phyloP scores from a whole-genome alignment of 2,113 vertebrate species.

The Pycnonotus jocosus region DNA sequence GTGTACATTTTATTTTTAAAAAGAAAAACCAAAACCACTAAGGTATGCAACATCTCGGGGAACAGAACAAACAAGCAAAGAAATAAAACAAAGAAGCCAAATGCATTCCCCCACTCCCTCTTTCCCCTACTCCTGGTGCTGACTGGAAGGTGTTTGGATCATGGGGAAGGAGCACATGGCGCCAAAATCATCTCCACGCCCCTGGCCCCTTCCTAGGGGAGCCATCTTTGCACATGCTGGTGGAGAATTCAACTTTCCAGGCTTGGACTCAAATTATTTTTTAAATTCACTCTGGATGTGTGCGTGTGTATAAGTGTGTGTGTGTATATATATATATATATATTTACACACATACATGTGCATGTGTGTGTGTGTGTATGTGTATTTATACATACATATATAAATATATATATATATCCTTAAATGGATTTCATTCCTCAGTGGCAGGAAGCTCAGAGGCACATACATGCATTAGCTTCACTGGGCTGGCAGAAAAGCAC shows the following conservation, averaged over 20 bases:
- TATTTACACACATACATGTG: not conserved
- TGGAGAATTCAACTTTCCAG: conserved; percentile 53
- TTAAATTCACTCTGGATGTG: not conserved
- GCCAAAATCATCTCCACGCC: not conserved
- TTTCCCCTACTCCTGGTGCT: conserved; percentile 53
- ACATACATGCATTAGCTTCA: not conserved
- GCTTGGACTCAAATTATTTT: conserved; percentile 27
- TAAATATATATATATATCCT: conserved; percentile 14
- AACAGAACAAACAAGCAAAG: conserved; percentile 32
- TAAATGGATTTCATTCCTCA: conserved; percentile 29
- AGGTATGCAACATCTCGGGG: conserved; percentile 50
- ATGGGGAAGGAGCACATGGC: not conserved
- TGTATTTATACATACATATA: conserved; percentile 47
- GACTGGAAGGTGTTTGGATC: conserved; percentile 39
- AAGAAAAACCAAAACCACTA: conserved; percentile 64
- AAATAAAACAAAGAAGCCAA: conserved; percentile 42
- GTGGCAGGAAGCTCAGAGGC: conserved; percentile 1
- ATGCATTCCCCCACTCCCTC: conserved; percentile 25
- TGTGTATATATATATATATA: not conserved
- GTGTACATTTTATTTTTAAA: conserved; percentile 60
- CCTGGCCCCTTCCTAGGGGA: not conserved
- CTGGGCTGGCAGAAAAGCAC: not conserved
- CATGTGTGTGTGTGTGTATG: not conserved
- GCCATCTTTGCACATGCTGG: conserved; percentile 59
- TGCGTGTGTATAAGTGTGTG: not conserved